Conservation (phyloP, 2,113 vertebrate genomes). For the Lethenteron camtschaticum region DNA sequence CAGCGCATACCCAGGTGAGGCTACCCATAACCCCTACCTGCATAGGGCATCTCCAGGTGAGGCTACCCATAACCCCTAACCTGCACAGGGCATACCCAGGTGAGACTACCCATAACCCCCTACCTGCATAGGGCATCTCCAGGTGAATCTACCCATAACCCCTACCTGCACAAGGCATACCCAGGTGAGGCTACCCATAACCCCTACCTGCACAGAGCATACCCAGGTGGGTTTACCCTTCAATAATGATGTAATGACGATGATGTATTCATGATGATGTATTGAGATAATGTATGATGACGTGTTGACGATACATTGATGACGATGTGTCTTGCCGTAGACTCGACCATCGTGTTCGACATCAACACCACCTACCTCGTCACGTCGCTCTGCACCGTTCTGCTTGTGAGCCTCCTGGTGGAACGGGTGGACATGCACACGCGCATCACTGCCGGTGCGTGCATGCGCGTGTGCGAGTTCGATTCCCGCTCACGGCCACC, state of each 20-base stretch:
- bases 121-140: no score
- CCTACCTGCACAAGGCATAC: conserved; percentile 74
- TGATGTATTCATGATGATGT: background rate
- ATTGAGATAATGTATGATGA: background rate
- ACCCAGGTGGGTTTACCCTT: background rate
- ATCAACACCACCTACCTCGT: conserved; percentile 93
- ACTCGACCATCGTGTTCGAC: conserved; percentile 83
- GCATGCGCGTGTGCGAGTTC: background rate
- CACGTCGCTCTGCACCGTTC: conserved; percentile 61
- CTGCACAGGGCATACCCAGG: conserved; percentile 84
- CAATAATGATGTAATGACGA: background rate
- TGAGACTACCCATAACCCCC: conserved; percentile 13
- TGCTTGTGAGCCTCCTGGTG: conserved; percentile 75
- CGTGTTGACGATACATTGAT: background rate
- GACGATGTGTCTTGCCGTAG: conserved; percentile 20
- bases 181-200: conserved; percentile 29
- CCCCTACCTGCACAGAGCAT: conserved; percentile 69
- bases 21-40: conserved; percentile 23
- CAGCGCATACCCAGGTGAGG: no score
- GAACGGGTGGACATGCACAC: conserved; percentile 75
- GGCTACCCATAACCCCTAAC: conserved; percentile 17
- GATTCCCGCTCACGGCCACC: no score
- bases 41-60: conserved; percentile 82
- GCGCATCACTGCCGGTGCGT: conserved; percentile 63
- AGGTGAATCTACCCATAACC: no score